Conservation (phyloP, 1,140 invertebrate species). For the Zaprionus tsacasi region DNA sequence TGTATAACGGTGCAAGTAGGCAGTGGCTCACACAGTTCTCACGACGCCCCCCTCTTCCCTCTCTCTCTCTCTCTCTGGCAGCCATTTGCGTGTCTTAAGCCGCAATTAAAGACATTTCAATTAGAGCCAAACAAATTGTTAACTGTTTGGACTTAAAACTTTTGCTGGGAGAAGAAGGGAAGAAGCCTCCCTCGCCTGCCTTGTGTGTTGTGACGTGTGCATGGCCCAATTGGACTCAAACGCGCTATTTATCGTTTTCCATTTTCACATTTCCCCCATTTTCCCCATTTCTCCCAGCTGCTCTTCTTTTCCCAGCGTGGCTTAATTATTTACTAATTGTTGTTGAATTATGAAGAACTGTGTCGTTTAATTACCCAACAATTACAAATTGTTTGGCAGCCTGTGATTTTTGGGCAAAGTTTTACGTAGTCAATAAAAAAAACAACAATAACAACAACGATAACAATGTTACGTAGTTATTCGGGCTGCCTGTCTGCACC, state of each 20-base stretch:
- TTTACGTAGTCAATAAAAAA: constrained; percentile 27
- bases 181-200: neutral
- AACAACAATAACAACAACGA: constrained; percentile 18
- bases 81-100: constrained; percentile 44
- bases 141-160: constrained; percentile 33
- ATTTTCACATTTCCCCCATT: neutral
- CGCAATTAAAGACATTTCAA: constrained; percentile 50
- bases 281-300: constrained; percentile 7
- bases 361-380: constrained; percentile 63
- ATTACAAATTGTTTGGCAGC: constrained; percentile 53
- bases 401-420: constrained; percentile 23
- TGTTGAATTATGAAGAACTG: constrained; percentile 74
- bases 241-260: constrained; percentile 18
- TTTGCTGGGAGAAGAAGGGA: neutral
- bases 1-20: constrained; percentile 21
- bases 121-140: constrained; percentile 52
- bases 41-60: constrained; percentile 25
- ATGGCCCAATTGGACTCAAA: constrained; percentile 37
- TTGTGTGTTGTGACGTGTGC: constrained; percentile 67
- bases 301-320: constrained; percentile 66
- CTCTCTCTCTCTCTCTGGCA: neutral
- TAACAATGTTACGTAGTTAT: constrained; percentile 11
- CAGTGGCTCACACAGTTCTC: constrained; percentile 18
- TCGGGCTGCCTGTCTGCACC: neutral
- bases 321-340: constrained; percentile 80